Evolutionary conservation across 2,888 invertebrate species (phyloP), one percentile per base, ranked within the genome.

Genomic region (Drosophila birchii): DNA sequence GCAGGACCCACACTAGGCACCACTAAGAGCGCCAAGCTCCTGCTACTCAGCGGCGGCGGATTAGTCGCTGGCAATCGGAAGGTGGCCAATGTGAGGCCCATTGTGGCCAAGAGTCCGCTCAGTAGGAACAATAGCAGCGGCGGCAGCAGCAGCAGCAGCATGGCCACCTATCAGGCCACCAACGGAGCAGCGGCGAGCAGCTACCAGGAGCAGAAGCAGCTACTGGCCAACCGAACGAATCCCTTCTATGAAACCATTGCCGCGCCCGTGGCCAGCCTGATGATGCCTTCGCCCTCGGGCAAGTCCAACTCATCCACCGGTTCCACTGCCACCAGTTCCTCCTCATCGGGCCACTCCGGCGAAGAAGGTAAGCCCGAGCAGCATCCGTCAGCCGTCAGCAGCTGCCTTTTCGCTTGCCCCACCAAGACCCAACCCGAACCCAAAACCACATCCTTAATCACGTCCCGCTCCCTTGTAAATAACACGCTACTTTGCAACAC

Each of bases 21-120:
- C 45, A 78, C 77, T 16, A 82, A 78, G 53, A 76, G 75, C 77
- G 88, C 85, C 72, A 88, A 88, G 77, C 70, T 88, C 62, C 80
- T 88, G 34, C 66, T 90, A 43, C 76, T 91, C 18, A 91, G 88
- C 79, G 88, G 90, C 38, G 72, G 75, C 69, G 84, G 89, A 72
- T 12, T 62, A 45, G 29, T 62, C 64, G 84, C 88, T 26, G 82
- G 82, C 73, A 89, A 88, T 71, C 88, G 92, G 23, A 91, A 91
- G 77, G 81, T 91, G 67, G 90, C 91, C 88, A 92, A 91, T 85
- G 92, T 92, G 36, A 90, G 92, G 74, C 92, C 92, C 58, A 90
- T 92, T 56, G 73, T 91, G 18, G 76, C 87, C 69, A 84, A 91
- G 67, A 80, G 88, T 32, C 76, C 89, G 79, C 59, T 80, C 9